Percentiles rank a stretch among this genome's conserved stretches.
Evolutionary conservation across 2,888 invertebrate species (phyloP).

Genomic region (Gerris lacustris): DNA sequence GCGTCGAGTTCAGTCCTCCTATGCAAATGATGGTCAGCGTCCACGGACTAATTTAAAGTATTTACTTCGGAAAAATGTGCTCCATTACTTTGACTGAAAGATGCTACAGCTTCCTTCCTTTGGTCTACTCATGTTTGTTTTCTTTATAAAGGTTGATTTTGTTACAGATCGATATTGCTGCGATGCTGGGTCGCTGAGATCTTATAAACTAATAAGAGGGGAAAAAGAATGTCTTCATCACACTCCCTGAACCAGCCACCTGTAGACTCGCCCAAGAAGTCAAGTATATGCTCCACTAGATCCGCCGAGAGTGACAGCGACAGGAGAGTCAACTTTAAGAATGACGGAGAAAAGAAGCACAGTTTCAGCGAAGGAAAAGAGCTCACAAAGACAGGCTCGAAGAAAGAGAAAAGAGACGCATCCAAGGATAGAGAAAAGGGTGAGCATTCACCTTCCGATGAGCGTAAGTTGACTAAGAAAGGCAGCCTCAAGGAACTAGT

Average conservation of each 20-base stretch:
- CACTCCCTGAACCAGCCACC: not conserved
- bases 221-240: not conserved
- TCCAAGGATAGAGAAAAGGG: not conserved
- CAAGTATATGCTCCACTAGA: not conserved
- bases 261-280: not conserved
- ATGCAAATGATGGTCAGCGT: too few relatives aligned
- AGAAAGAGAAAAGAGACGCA: not conserved
- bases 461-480: not conserved
- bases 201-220: not conserved
- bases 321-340: not conserved
- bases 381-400: not conserved
- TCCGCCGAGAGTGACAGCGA: not conserved
- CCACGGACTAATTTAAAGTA: too few relatives aligned
- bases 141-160: not conserved
- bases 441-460: not conserved
- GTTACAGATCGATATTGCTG: not conserved
- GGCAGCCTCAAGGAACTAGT: not conserved
- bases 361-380: slow-evolving; percentile 4
- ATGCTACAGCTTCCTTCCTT: too few relatives aligned
- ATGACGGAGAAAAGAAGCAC: not conserved
- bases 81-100: too few relatives aligned
- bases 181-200: not conserved
- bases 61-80: too few relatives aligned
- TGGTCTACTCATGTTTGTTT: too few relatives aligned
- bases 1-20: too few relatives aligned